Evolutionary conservation across 2,888 invertebrate species (phyloP), one percentile per base, ranked within the genome.

Genomic region (Acleris literana): DNA sequence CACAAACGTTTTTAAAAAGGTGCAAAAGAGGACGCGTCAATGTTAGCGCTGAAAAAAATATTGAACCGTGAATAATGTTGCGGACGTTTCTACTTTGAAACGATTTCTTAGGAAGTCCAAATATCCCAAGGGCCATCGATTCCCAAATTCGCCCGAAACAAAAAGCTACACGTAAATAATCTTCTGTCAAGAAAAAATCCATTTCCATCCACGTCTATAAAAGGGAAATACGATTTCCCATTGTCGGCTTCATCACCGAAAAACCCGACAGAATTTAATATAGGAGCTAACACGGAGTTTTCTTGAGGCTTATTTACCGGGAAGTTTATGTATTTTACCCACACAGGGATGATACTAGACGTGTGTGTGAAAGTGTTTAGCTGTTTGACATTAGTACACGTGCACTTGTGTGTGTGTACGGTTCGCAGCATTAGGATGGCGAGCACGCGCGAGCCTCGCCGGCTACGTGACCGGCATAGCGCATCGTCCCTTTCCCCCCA

Each of bases 381-480:
- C 82, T 77, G 78, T 75, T 80, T 75, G 58, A 56, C 54, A 57
- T 80, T 76, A 71, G 69, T 70, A 69, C 65, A 61, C 68, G 58
- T 75, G 81, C 85, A 85, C 84, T 86, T 78, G 85, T 76, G 87
- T 88, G 90, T 81, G 88, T 85, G 85, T 82, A 77, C 79, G 84
- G 83, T 83, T 84, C 82, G 84, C 83, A 84, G 84, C 87, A 91
- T 93, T 90, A 90, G 91, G 83, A 92, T 90, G 91, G 82, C 81
- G 81, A 87, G 86, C 90, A 91, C 92, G 92, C 88, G 88, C 90
- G 87, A 85, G 90, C 89, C 88, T 88, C 83, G 87, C 87, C 88
- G 84, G 85, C 77, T 81, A 92, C 93, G 93, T 93, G 93, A 93
- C 92, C 83, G 83, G 92, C 92, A 93, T 93, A 84, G 85, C 88